These are phyloP conservation scores for Leucopsar rothschildi DNA, from an alignment of 2,113 vertebrate species.

Conservation along the genomic window DNA sequence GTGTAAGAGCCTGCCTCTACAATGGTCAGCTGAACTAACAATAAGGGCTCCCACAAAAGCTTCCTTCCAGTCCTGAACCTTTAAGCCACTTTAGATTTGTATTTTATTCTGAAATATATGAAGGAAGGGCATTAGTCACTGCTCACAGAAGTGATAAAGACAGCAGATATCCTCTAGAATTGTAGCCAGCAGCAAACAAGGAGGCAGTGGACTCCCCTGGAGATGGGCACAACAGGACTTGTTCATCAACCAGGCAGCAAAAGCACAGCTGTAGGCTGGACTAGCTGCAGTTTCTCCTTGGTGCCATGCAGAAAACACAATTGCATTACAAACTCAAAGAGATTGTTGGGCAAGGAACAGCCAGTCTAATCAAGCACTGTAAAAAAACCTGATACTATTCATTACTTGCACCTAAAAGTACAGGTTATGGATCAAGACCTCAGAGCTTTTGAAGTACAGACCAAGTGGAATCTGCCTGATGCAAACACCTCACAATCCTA, in stretches of 20 bases:
- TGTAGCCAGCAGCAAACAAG: background rate
- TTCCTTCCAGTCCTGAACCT: background rate
- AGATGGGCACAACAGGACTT: background rate
- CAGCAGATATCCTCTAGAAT: background rate
- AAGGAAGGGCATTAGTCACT: background rate
- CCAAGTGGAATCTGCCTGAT: background rate
- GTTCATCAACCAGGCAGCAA: background rate
- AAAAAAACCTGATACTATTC: background rate
- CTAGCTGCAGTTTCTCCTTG: background rate
- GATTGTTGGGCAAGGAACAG: fast-evolving
- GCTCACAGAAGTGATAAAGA: background rate
- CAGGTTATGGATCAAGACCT: background rate
- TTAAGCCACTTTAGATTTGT: background rate
- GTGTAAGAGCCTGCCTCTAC: fast-evolving
- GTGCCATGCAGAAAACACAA: background rate
- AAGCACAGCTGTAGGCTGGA: background rate
- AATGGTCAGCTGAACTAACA: background rate
- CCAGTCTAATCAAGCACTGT: background rate
- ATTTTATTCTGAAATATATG: background rate
- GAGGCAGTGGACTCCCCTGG: background rate
- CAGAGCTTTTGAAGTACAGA: background rate
- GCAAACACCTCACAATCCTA: background rate
- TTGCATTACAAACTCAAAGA: background rate
- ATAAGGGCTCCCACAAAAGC: background rate
- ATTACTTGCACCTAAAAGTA: background rate